These are phyloP conservation scores for Gambusia yucatana DNA, from an alignment of 2,797 vertebrate species.

Conservation along the genomic window DNA sequence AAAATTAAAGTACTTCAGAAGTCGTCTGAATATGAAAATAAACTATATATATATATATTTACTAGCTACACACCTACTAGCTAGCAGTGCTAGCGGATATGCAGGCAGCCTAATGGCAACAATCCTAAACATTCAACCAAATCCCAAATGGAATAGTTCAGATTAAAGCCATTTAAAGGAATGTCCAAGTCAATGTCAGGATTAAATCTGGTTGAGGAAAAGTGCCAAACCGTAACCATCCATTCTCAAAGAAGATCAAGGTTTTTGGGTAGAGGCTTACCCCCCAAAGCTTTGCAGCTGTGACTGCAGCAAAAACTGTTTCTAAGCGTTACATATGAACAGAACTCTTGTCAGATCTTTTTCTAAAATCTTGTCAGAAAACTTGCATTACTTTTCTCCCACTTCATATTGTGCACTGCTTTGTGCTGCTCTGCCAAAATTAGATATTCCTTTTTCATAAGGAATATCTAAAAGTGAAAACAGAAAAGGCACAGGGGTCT, in stretches of 20 bases:
- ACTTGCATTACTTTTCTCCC: background rate
- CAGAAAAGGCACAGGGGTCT: background rate
- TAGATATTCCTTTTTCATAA: background rate
- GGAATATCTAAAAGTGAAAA: background rate
- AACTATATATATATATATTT: no score
- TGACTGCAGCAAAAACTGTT: background rate
- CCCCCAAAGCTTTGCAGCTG: background rate
- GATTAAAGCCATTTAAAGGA: background rate
- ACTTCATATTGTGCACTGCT: background rate
- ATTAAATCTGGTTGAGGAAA: background rate
- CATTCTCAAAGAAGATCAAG: background rate
- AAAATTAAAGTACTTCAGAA: background rate
- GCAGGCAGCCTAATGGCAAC: background rate
- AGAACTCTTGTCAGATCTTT: background rate
- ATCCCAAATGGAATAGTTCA: background rate
- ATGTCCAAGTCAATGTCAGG: background rate
- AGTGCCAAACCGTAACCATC: background rate
- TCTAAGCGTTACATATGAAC: background rate
- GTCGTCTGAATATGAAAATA: background rate
- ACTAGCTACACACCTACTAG: no score
- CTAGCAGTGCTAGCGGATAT: no score
- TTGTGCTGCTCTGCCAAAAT: background rate
- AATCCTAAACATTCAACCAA: background rate
- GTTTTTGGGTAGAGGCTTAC: background rate
- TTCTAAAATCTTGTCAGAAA: background rate